These are phyloP conservation scores for Drosophila meridionalis DNA, from an alignment of 2,888 invertebrate genomes.

Conservation along the genomic window DNA sequence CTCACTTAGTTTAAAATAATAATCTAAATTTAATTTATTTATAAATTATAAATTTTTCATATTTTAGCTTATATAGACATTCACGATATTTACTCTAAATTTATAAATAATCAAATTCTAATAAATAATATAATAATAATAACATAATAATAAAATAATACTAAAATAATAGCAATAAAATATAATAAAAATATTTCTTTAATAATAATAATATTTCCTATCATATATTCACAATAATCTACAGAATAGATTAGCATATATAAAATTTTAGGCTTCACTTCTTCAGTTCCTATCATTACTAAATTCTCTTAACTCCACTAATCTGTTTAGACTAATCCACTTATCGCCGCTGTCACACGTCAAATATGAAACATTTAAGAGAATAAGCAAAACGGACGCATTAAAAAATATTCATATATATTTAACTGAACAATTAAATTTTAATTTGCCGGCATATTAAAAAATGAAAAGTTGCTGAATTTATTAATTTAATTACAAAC, in stretches of 20 bases:
- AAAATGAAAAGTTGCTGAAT: conserved; percentile 38
- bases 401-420: conserved; percentile 20
- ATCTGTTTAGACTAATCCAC: conserved; percentile 16
- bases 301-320: not conserved
- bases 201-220: not conserved
- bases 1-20: too few relatives aligned
- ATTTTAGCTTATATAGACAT: not conserved
- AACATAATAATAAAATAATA: too few relatives aligned
- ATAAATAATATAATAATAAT: not conserved
- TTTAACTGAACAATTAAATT: conserved; percentile 38
- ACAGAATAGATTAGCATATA: not conserved
- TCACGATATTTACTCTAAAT: not conserved
- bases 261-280: not conserved
- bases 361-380: conserved; percentile 5
- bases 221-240: not conserved
- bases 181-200: too few relatives aligned
- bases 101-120: not conserved
- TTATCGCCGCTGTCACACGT: conserved; percentile 22
- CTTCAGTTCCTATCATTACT: not conserved
- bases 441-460: conserved; percentile 34
- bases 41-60: not conserved
- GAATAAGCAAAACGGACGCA: not conserved
- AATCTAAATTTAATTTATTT: too few relatives aligned
- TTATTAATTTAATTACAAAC: conserved; percentile 75
- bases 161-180: too few relatives aligned